Evolutionary conservation across 2,888 invertebrate genomes (phyloP), one percentile per base, ranked within the genome.

Genomic region (Dasypolia templi): DNA sequence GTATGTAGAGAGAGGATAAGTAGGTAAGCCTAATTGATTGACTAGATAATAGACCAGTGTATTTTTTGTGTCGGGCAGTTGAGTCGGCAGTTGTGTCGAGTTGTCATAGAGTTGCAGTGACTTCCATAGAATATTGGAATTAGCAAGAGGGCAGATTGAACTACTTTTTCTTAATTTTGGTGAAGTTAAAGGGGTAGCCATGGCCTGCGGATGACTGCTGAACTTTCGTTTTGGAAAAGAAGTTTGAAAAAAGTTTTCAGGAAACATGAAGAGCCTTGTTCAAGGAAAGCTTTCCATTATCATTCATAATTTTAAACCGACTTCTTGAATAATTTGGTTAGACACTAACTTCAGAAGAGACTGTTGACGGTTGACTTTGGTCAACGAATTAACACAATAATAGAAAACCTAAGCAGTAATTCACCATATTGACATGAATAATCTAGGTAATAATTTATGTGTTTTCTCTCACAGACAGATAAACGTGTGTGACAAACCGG

Each of bases 401-500:
- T 49, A 42, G 26, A 56, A 58, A 62, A 55, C 22, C 39, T 61
- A 71, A 65, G 61, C 46, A 51, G 42, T 56, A 35, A 39, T 39
- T 69, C 12, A 26, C 29, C 22, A 39, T 67, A 53, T 42, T 44
- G 56, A 35, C 51, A 73, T 69, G 74, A 81, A 84, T 84, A 77
- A 79, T 74, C 81, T 83, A 81, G 62, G 68, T 74, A 82, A 89
- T 77, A 86, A 75, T 85, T 84, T 79, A 77, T 77, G 77, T 79
- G 53, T 84, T 87, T 86, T 87, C 86, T 86, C 85, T 84, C 46
- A 35, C 69, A 72, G 62, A 77, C 68, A 67, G 81, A 82, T 86
- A 84, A 83, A 87, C 85, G 87, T 84, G 89, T 91, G 91, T 93
- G 94, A 93, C 93, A 92, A 91, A 89, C 90, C 87, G 78, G 78